These are phyloP conservation scores for Epinotia brunnichana DNA, from an alignment of 2,888 invertebrate species.

Conservation along the genomic window DNA sequence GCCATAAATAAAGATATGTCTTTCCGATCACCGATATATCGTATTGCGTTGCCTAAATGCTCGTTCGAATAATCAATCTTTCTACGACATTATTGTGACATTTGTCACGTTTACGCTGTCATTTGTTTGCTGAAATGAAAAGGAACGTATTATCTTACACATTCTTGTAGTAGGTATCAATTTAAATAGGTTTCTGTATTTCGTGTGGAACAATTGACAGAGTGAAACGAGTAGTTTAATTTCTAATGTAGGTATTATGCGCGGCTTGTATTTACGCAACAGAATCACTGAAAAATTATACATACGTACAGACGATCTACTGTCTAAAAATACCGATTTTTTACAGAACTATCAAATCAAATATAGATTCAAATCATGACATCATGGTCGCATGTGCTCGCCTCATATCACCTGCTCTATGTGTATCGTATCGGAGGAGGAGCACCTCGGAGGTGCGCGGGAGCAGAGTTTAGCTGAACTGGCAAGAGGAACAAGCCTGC, in stretches of 20 bases:
- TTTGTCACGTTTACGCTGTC: background rate
- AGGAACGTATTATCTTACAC: slow-evolving; percentile 3
- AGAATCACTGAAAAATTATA: too few species aligned
- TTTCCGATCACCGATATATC: slow-evolving; percentile 4
- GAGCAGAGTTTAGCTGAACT: too few species aligned
- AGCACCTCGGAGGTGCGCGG: too few species aligned
- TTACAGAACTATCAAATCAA: too few species aligned
- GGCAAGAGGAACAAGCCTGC: too few species aligned
- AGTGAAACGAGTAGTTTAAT: background rate
- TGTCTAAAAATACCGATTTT: too few species aligned
- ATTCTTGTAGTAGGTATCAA: background rate
- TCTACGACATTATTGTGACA: slow-evolving; percentile 5
- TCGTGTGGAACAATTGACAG: background rate
- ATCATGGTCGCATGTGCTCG: too few species aligned
- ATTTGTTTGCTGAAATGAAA: background rate
- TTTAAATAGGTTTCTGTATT: background rate
- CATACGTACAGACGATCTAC: too few species aligned
- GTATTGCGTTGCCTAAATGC: background rate
- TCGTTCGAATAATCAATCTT: background rate
- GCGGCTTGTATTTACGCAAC: too few species aligned
- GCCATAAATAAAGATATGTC: background rate
- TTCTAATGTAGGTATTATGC: background rate
- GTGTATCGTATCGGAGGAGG: too few species aligned
- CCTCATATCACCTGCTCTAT: too few species aligned
- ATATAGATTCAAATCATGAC: too few species aligned